A percentile compares a stretch with the other conserved stretches of the same genome.
These are phyloP conservation scores for Drosophila cognata DNA, from an alignment of 2,888 invertebrate genomes.

Conservation along the genomic window DNA sequence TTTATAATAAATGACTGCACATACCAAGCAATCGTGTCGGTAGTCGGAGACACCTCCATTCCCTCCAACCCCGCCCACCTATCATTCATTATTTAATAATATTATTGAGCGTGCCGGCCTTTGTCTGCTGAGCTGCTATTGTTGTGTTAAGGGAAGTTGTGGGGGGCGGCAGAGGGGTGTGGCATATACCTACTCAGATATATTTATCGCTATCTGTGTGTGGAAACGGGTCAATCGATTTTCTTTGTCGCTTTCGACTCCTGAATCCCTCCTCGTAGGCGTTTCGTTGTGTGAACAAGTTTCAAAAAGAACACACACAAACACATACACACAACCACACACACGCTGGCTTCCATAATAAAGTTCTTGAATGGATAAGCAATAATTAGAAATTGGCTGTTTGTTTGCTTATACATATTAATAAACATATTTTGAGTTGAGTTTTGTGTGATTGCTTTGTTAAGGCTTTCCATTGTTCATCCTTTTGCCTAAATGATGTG, in stretches of 20 bases:
- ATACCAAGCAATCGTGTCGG: constrained; percentile 29
- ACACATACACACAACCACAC: constrained; percentile 34
- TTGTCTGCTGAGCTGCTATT: constrained; percentile 56
- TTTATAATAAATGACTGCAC: constrained; percentile 77
- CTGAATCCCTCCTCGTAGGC: constrained; percentile 32
- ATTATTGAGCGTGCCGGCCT: constrained; percentile 64
- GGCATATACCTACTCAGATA: constrained; percentile 7
- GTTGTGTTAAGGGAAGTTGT: constrained; percentile 24
- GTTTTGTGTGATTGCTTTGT: constrained; percentile 60
- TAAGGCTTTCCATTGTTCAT: constrained; percentile 53
- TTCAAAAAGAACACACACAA: constrained; percentile 19
- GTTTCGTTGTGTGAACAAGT: constrained; percentile 58
- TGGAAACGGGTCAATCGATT: constrained; percentile 77
- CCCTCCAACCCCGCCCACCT: constrained; percentile 16
- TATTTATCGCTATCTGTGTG: constrained; percentile 38
- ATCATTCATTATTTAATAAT: constrained; percentile 74
- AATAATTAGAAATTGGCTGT: constrained; percentile 74
- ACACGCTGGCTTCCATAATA: constrained; percentile 18
- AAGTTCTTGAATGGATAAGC: constrained; percentile 51
- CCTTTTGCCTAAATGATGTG: constrained; percentile 68
- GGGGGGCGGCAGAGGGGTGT: not conserved
- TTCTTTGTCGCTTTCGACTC: constrained; percentile 32
- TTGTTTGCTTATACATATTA: constrained; percentile 33
- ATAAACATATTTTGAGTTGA: constrained; percentile 8
- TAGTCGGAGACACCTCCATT: not conserved